These are phyloP conservation scores for Verasper variegatus DNA, from an alignment of 2,113 vertebrate species.

Conservation along the genomic window DNA sequence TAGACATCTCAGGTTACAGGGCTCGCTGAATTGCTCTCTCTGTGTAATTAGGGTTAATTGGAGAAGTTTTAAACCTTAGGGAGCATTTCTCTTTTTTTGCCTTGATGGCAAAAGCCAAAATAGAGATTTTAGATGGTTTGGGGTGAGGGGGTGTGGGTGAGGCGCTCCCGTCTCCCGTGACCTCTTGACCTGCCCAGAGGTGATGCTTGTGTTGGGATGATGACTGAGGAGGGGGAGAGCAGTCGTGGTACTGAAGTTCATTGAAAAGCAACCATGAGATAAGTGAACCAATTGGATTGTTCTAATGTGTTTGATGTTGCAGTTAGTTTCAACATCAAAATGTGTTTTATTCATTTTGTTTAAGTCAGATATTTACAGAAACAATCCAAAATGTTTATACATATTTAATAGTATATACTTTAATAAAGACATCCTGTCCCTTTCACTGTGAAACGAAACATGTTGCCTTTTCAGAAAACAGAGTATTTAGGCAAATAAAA, in stretches of 20 bases:
- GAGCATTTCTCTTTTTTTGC: conserved; percentile 44
- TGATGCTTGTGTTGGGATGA: conserved; percentile 62
- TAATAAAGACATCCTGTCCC: too few species aligned
- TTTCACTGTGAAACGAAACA: neutral
- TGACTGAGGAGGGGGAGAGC: conserved; percentile 48
- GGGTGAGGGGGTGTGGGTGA: neutral
- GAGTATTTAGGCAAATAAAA: neutral
- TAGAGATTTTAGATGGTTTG: conserved; percentile 21
- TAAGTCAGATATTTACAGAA: neutral
- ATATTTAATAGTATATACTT: neutral
- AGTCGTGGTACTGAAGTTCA: conserved; percentile 5
- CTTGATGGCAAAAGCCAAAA: conserved; percentile 51
- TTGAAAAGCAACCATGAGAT: neutral
- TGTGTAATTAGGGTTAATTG: conserved; percentile 85
- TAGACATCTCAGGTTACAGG: conserved; percentile 80
- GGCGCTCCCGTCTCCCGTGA: conserved; percentile 51
- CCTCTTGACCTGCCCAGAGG: conserved; percentile 66
- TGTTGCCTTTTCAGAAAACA: neutral
- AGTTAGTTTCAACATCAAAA: neutral
- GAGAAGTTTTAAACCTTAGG: conserved; percentile 76
- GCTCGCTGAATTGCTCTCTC: conserved; percentile 73
- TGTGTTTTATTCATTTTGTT: neutral
- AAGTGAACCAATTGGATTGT: neutral
- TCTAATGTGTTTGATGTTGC: neutral
- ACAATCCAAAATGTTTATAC: neutral